Base-by-base conservation (phyloP, 2,797 vertebrate genomes). In the Alcedo quadribrachys region DNA sequence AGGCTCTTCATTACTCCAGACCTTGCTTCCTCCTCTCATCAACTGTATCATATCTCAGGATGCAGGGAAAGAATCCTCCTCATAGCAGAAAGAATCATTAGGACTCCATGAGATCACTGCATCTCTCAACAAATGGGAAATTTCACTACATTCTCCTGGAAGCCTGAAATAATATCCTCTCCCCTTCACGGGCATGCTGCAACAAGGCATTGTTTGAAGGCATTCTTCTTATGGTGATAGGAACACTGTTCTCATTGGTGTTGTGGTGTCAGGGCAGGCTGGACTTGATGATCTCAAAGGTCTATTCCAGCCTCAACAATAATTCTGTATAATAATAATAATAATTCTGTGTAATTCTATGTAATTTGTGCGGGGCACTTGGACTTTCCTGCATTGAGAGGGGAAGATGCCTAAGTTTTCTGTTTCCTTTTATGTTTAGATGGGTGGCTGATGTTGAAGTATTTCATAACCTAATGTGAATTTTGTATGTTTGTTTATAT, bases 141-240 rank as follows among this genome's bases (percentile, higher is more conserved):
- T 63, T 63, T 43, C 50, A 43, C 35, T 67, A 32, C 7, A 16
- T 67, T 82, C 12, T 11, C 14, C 30, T 68, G 54, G 54, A 57
- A 63, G 62, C 0, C 58, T 21, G 60, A 58, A 55, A 50, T 15
- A 81, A 40, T 9, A 30, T 43, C 15, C 42, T 62, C 14, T 19
- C 19, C 21, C 69, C 46, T 50, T 40, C 0, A 1, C 1, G 1
- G 24, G 35, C 12, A 25, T 2, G 2, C 20, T 37, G n/a, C 32
- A 75, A 13, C 13, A 86, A 43, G 42, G 19, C 24, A 25, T 11
- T 32, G 16, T 27, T 82, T 35, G 20, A 18, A 66, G 42, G 5
- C 8, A 28, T 54, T 81, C 11, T 68, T 73, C 55, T 80, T 55
- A 15, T 46, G 16, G 14, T 25, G 8, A 28, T 15, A 78, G 35